A percentile compares a stretch with the other conserved stretches of the same genome.
Evolutionary conservation across 2,888 invertebrate genomes (phyloP).

Genomic region (Apamea crenata): DNA sequence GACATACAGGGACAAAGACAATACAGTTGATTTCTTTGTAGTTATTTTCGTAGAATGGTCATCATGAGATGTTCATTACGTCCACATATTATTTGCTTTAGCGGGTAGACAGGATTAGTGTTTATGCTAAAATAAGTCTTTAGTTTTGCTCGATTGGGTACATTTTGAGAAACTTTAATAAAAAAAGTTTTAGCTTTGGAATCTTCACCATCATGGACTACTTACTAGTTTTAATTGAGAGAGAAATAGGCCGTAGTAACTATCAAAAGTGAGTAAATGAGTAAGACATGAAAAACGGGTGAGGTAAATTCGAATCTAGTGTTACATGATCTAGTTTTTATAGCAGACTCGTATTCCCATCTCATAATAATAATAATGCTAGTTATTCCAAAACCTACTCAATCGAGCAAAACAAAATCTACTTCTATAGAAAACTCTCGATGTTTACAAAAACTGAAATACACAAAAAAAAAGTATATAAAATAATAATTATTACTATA

Average conservation of each 20-base stretch:
- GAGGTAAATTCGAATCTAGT: neutral
- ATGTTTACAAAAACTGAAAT: constrained; percentile 66
- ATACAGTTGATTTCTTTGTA: constrained; percentile 79
- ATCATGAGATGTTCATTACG: constrained; percentile 62
- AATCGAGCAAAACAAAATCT: constrained; percentile 45
- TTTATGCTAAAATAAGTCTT: constrained; percentile 59
- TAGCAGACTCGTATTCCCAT: neutral
- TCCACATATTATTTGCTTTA: constrained; percentile 68
- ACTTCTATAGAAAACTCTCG: constrained; percentile 62
- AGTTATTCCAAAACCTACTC: constrained; percentile 33
- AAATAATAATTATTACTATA: constrained; percentile 27
- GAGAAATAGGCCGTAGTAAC: neutral
- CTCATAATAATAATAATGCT: too few species aligned
- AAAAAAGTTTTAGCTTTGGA: neutral
- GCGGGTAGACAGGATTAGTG: constrained; percentile 61
- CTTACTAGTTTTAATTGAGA: neutral
- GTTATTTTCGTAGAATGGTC: constrained; percentile 61
- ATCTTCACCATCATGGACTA: neutral
- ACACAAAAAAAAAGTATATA: constrained; percentile 53
- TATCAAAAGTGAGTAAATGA: neutral
- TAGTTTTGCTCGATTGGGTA: constrained; percentile 40
- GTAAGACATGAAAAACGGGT: neutral
- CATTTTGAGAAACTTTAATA: constrained; percentile 31
- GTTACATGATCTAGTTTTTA: too few species aligned
- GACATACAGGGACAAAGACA: constrained; percentile 88